Base-by-base conservation (phyloP, 2,888 invertebrate species). In the Itoplectis maculator region DNA sequence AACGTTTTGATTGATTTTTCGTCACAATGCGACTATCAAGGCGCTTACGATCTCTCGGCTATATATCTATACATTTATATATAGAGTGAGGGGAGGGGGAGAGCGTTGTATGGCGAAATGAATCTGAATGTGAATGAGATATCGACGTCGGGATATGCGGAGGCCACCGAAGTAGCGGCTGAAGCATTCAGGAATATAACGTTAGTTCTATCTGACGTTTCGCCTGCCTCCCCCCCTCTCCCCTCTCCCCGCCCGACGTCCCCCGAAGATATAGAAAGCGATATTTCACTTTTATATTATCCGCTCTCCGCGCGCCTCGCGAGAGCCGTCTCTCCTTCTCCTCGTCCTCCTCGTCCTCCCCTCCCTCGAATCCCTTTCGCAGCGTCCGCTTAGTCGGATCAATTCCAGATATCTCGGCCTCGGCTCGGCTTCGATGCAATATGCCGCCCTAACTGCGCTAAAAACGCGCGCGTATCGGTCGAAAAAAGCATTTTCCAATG, bases 201-300 rank as follows among this genome's bases (percentile, higher is more conserved):
- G 47, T 23, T 56, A 56, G 45, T 65, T 70, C 69, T 69, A 47
- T 35, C 42, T 63, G 51, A 18, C 47, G n/a, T 70, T 15, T 37
- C 20, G 7, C 18, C 42, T 47, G n/a, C 47, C 23, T 54, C 65
- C 37, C 42, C 51, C 42, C 29, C 29, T 2, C 20, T 15, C 18
- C 29, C 59, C n/a, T 49, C 37, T 54, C 65, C 23, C 42, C 51
- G 29, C 29, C n/a, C 49, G 45, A 23, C 18, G 42, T 56, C 29
- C 56, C 45, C 47, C 54, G 63, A 66, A 83, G 76, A 83, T 84
- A 81, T 73, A 73, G 72, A 75, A 66, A 77, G 45, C 79, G 47
- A 84, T 83, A 84, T 74, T 79, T 77, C 76, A 81, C 66, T 79
- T 84, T 81, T 84, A 83, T 84, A 83, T 79, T 81, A 83, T 81